Evolutionary conservation across 2,113 vertebrate species (phyloP).

Genomic region (Cynopterus brachyotis): DNA sequence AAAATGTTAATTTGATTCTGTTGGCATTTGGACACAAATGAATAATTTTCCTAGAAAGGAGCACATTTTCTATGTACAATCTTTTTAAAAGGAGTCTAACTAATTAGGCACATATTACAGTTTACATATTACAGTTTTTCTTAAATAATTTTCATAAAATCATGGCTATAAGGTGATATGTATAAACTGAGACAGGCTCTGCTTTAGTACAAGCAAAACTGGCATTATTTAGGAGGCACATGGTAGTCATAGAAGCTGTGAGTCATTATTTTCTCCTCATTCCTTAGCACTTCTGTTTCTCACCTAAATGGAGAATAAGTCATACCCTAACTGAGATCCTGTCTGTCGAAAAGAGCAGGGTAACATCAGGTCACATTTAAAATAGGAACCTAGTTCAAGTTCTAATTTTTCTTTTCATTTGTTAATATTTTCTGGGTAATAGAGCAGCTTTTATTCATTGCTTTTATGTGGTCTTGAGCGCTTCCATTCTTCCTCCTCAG

Average conservation of each 20-base stretch:
- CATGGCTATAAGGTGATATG: not conserved
- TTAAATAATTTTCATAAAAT: not conserved
- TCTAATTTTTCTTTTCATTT: not conserved
- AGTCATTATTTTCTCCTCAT: conserved; percentile 74
- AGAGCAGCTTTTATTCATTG: not conserved
- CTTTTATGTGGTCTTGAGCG: not conserved
- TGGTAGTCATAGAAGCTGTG: conserved; percentile 69
- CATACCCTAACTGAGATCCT: conserved; percentile 64
- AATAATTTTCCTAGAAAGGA: conserved; percentile 5
- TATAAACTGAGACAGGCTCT: not conserved
- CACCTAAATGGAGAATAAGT: conserved; percentile 74
- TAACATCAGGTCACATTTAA: conserved; percentile 39
- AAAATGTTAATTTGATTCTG: not conserved
- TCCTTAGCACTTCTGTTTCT: conserved; percentile 72
- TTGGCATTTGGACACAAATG: not conserved
- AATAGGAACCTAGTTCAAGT: conserved; percentile 5
- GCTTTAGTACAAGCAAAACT: not conserved
- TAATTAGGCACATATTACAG: not conserved
- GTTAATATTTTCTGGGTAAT: not conserved
- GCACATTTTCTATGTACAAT: not conserved
- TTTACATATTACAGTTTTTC: not conserved
- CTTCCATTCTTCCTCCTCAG: not conserved
- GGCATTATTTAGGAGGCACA: conserved; percentile 47
- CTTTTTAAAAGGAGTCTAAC: conserved; percentile 1
- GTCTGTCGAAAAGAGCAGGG: conserved; percentile 28